Percentiles rank a stretch among this genome's conserved stretches.
These are phyloP conservation scores for Halictus ligatus DNA, from an alignment of 2,888 invertebrate genomes.

Conservation along the genomic window DNA sequence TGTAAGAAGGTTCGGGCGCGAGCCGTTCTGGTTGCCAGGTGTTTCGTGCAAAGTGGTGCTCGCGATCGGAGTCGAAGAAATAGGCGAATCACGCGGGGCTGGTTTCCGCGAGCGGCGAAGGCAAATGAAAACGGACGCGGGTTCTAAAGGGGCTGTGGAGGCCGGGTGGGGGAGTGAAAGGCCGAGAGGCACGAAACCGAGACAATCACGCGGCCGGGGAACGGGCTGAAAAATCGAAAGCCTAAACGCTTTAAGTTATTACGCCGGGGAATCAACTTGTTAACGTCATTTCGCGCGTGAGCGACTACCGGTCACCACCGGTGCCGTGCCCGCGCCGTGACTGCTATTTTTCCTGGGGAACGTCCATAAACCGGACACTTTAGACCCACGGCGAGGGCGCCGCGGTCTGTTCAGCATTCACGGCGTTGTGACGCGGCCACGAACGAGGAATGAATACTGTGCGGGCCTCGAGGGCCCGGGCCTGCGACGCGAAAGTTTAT, in stretches of 20 bases:
- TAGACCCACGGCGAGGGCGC: conserved; percentile 68
- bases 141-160: conserved; percentile 19
- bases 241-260: conserved; percentile 55
- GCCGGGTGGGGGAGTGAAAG: conserved; percentile 32
- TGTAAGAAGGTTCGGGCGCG: background rate
- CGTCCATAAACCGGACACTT: conserved; percentile 80
- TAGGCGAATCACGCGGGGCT: conserved; percentile 36
- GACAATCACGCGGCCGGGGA: conserved; percentile 16
- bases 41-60: conserved; percentile 39
- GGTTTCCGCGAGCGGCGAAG: conserved; percentile 14
- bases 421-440: conserved; percentile 54
- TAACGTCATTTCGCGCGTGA: conserved; percentile 66
- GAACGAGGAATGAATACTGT: conserved; percentile 75
- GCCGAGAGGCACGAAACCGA: conserved; percentile 36
- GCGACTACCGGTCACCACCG: conserved; percentile 66
- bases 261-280: conserved; percentile 59
- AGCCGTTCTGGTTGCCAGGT: background rate
- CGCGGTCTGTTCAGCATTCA: conserved; percentile 75
- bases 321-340: conserved; percentile 27
- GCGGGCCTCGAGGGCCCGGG: background rate
- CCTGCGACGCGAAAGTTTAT: conserved; percentile 68
- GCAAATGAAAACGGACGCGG: conserved; percentile 41
- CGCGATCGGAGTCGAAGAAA: conserved; percentile 5
- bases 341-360: conserved; percentile 64
- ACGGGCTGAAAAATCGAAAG: conserved; percentile 35